These are phyloP conservation scores for Microcaecilia unicolor DNA, from an alignment of 2,797 vertebrate species.

Conservation along the genomic window DNA sequence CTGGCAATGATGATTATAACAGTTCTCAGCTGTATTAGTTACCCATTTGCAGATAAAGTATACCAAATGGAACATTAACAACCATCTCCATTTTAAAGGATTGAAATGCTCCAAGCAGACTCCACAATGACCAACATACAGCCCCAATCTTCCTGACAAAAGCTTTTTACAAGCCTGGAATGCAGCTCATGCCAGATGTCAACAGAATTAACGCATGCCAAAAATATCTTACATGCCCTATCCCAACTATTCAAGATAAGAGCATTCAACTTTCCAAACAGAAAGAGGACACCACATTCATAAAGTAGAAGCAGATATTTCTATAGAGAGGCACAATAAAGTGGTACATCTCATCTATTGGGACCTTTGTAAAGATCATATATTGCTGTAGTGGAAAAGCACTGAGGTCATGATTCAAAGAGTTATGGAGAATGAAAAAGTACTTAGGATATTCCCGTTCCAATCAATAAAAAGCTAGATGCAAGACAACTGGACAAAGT, in stretches of 20 bases:
- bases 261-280: slow-evolving; percentile 7
- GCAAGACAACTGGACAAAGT: no score
- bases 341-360: no score
- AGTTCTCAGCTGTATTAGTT: slow-evolving; percentile 11
- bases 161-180: slow-evolving; percentile 15
- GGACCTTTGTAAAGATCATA: no score
- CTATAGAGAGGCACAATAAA: no score
- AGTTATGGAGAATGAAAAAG: no score
- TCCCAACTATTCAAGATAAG: slow-evolving; percentile 19
- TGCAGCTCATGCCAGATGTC: slow-evolving; percentile 12
- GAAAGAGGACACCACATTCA: neutral
- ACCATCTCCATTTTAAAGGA: slow-evolving; percentile 14
- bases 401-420: no score
- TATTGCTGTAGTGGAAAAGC: no score
- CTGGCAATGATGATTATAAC: slow-evolving; percentile 12
- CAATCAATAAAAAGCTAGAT: no score
- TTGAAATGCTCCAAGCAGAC: slow-evolving; percentile 11
- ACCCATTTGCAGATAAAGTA: slow-evolving; percentile 5
- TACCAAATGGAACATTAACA: slow-evolving; percentile 8
- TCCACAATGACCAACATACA: slow-evolving; percentile 3
- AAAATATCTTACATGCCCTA: slow-evolving; percentile 18
- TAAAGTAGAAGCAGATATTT: neutral
- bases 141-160: slow-evolving; percentile 4
- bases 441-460: no score
- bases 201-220: slow-evolving; percentile 9